Evolutionary conservation across 1,140 invertebrate genomes (phyloP), one percentile per base, ranked within the genome.

Genomic region (Acyrthosiphon pisum): DNA sequence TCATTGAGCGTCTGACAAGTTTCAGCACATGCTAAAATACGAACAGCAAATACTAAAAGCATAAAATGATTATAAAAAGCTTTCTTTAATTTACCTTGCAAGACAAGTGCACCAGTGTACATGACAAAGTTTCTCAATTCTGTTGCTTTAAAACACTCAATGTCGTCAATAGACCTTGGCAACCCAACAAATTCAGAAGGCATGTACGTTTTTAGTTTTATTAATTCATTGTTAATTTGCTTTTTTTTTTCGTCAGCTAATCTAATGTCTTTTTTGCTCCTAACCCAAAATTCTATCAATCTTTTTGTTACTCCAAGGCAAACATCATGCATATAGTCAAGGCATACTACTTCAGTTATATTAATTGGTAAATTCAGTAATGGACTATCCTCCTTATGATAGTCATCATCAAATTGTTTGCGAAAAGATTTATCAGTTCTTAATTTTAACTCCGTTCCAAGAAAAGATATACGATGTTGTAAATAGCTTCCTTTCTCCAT

Each of bases 221-320:
- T 44, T 44, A 86, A 86, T 30, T 46, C 83, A 14, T 30, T 53
- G 7, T 48, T 50, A 22, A 53, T n/a, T 18, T 30, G 2, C 14
- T 50, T 20, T 35, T n/a, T 53, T 18, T 35, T 7, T n/a, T 53
- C 2, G 6, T 50, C 35, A 35, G 20, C 6, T 35, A 48, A 53
- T 53, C 30, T 35, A 89, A 89, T 22, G 18, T 89, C 3, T 8
- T 50, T 50, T 56, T 89, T 37, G 0, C 87, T n/a, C 6, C 35
- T 22, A 89, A 89, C 50, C 87, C 87, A 89, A 89, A 89, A 56
- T 89, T 35, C n/a, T 37, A 53, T n/a, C 8, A 88, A 88, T 14
- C 87, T 30, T 53, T 89, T 89, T 2, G 7, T 37, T 0, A 89
- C n/a, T 7, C 48, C n/a, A 22, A 89, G n/a, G 22, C 87, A 53